Evolutionary conservation across 1,140 invertebrate genomes (phyloP).

Genomic region (Mactra quadrangularis): DNA sequence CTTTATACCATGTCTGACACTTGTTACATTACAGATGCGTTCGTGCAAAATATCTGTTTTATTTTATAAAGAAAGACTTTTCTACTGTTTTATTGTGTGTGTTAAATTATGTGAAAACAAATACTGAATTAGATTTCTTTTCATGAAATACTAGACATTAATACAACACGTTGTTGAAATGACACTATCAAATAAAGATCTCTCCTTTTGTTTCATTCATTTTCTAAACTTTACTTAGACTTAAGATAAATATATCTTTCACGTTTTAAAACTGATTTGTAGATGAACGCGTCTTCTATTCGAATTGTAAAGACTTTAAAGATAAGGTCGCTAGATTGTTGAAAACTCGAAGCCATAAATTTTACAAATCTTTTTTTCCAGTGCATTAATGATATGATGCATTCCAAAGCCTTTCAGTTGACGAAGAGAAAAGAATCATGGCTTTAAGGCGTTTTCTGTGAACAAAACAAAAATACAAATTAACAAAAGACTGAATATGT

Average conservation of each 20-base stretch:
- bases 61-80: constrained; percentile 56
- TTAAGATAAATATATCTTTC: constrained; percentile 59
- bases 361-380: no score
- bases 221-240: constrained; percentile 44
- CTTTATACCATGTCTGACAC: neutral
- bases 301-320: neutral
- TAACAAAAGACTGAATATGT: no score
- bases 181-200: constrained; percentile 61
- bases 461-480: no score
- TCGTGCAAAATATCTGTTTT: constrained; percentile 40
- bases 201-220: constrained; percentile 54
- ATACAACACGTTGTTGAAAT: constrained; percentile 53
- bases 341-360: no score
- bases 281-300: neutral
- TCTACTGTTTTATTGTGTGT: constrained; percentile 50
- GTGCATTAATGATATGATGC: no score
- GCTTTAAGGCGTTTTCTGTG: no score
- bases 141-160: constrained; percentile 63
- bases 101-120: constrained; percentile 60
- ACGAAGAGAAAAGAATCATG: no score
- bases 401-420: no score
- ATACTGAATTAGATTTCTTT: constrained; percentile 63
- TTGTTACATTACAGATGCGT: constrained; percentile 35
- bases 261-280: neutral
- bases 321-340: no score